Evolutionary conservation across 2,888 invertebrate species (phyloP), one percentile per base, ranked within the genome.

Genomic region (Shargacucullia verbasci): DNA sequence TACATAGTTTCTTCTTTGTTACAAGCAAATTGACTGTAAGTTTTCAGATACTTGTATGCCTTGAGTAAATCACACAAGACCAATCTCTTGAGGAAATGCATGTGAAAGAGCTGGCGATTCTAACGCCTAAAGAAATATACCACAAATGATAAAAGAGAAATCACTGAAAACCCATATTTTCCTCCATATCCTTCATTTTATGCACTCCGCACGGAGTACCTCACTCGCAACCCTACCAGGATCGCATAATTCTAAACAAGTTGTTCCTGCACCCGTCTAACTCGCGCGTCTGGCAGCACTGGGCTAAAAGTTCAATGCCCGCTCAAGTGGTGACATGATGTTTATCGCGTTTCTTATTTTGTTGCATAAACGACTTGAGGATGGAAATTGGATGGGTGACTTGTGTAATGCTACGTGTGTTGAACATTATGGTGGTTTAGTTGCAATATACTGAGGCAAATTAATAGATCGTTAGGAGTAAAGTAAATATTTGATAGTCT

Each of bases 251-350:
- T 70, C 77, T 73, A 77, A 83, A 84, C 85, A 83, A 77, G 85
- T 83, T 80, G 72, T 74, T 79, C 82, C 76, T 76, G 70, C 70
- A 70, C 61, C 76, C 67, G 72, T 68, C 73, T 69, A 75, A 74
- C 70, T 69, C 64, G 72, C 64, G 58, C 74, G 77, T 80, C 81
- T 82, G 67, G 76, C 74, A 76, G 70, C 74, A 86, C 78, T 85
- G 80, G 86, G 87, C 87, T 87, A 86, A 84, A 86, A 83, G 84
- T 80, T 84, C 81, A 85, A 80, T 69, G 81, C 77, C 87, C 86
- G 75, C 69, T 52, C 58, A 70, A 74, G 68, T 68, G 62, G 72
- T 76, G 81, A 81, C 82, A 79, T 69, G 73, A 76, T 66, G 71
- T 56, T 78, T 80, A 82, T 79, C 76, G 66, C 61, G 56, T 63